Evolutionary conservation across 1,140 invertebrate genomes (phyloP).

Genomic region (Drosophila auraria): DNA sequence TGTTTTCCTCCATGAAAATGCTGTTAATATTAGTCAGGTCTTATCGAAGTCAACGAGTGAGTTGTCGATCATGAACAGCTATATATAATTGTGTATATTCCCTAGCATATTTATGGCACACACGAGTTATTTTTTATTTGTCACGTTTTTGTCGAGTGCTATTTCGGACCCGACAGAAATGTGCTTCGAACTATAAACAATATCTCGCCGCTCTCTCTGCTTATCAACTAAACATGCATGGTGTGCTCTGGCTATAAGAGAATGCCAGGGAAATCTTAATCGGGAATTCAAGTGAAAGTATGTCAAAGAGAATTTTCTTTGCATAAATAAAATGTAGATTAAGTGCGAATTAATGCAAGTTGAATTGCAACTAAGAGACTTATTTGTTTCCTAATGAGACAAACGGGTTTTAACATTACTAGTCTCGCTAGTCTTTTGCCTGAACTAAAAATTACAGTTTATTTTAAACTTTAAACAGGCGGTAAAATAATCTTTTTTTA

Average conservation of each 20-base stretch:
- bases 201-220: neutral
- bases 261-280: neutral
- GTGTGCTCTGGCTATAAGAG: neutral
- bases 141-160: constrained; percentile 68
- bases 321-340: neutral
- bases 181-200: constrained; percentile 11
- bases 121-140: constrained; percentile 43
- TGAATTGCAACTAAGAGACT: too few species aligned
- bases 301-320: neutral
- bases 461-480: too few species aligned
- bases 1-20: constrained; percentile 38
- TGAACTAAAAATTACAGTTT: neutral
- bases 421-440: neutral
- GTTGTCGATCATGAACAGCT: neutral
- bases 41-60: constrained; percentile 37
- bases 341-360: neutral
- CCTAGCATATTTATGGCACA: constrained; percentile 29
- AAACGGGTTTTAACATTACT: too few species aligned
- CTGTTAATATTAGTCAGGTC: constrained; percentile 26
- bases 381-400: neutral
- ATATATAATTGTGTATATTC: constrained; percentile 24
- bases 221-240: constrained; percentile 6
- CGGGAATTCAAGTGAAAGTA: neutral
- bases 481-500: neutral
- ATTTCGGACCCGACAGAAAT: constrained; percentile 25